Percentiles rank a stretch among this genome's conserved stretches.
Evolutionary conservation across 2,797 vertebrate genomes (phyloP).

Genomic region (Hemibagrus guttatus): DNA sequence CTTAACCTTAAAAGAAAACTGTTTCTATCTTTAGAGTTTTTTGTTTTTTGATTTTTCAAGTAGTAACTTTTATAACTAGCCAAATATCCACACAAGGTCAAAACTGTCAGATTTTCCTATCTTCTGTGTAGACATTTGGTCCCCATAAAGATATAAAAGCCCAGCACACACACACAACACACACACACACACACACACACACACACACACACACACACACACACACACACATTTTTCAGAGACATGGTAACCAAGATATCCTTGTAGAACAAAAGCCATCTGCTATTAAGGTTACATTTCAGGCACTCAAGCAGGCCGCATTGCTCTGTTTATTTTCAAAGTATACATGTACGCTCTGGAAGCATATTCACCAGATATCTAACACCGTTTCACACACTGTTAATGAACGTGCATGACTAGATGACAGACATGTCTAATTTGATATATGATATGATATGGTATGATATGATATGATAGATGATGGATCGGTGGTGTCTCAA

Average conservation of each 20-base stretch:
- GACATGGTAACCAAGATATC: background rate
- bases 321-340: background rate
- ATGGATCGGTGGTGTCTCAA: background rate
- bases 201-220: background rate
- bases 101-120: background rate
- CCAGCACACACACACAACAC: background rate
- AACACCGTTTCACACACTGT: background rate
- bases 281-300: background rate
- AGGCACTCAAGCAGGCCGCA: background rate
- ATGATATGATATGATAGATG: background rate
- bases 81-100: background rate
- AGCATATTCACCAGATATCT: background rate
- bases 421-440: background rate
- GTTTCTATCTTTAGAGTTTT: background rate
- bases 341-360: background rate
- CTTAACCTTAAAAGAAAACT: background rate
- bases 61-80: no score
- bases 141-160: background rate
- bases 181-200: background rate
- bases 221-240: background rate
- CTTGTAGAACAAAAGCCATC: background rate
- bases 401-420: background rate
- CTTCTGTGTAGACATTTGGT: background rate
- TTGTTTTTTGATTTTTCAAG: background rate
- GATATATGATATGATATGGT: background rate